Evolutionary conservation across 1,140 invertebrate genomes (phyloP).

Genomic region (Drosophila cardini): DNA sequence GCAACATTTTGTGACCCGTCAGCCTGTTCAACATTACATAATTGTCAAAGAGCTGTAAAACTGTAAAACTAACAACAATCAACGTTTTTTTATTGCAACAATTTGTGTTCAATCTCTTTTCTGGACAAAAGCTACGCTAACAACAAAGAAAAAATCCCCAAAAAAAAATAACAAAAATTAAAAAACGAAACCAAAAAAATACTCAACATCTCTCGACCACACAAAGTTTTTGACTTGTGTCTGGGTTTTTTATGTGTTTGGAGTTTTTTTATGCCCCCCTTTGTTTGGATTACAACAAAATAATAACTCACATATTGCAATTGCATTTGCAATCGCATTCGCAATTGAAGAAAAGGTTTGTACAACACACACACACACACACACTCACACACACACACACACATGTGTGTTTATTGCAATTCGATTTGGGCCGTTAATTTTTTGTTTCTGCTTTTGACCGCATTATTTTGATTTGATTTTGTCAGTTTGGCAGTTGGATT

Average conservation of each 20-base stretch:
- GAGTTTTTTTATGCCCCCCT: constrained; percentile 16
- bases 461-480: constrained; percentile 44
- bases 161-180: no score
- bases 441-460: constrained; percentile 20
- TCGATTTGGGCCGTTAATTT: constrained; percentile 7
- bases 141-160: constrained; percentile 20
- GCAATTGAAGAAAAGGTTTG: constrained; percentile 61
- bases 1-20: constrained; percentile 57
- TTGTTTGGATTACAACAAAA: constrained; percentile 76
- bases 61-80: constrained; percentile 67
- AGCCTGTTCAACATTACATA: constrained; percentile 65
- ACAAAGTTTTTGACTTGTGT: constrained; percentile 49
- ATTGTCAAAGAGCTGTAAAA: constrained; percentile 70
- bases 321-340: constrained; percentile 25
- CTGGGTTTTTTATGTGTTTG: constrained; percentile 17
- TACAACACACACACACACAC: background rate
- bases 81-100: constrained; percentile 72
- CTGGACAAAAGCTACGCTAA: constrained; percentile 51
- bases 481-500: background rate
- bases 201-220: constrained; percentile 23
- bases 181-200: no score
- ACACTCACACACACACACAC: no score
- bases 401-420: background rate
- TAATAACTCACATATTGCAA: constrained; percentile 42
- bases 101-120: constrained; percentile 71